A percentile compares a stretch with the other conserved stretches of the same genome.
Evolutionary conservation across 2,797 vertebrate species (phyloP).

Genomic region (Hemitrygon akajei): DNA sequence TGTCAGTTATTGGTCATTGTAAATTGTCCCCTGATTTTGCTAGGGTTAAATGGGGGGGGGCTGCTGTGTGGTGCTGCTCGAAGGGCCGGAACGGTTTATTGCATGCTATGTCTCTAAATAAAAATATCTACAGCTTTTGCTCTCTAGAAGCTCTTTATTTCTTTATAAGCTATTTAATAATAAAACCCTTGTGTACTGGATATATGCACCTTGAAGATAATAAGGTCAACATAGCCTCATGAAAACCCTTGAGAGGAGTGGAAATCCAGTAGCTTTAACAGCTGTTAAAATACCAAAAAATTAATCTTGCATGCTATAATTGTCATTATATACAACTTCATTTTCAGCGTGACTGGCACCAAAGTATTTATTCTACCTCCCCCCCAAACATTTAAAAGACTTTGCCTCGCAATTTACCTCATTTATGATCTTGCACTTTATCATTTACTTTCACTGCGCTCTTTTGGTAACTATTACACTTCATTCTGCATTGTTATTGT

Average conservation of each 20-base stretch:
- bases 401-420: background rate
- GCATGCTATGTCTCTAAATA: too few relatives aligned
- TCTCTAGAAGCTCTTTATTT: too few relatives aligned
- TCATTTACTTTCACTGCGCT: background rate
- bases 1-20: too few relatives aligned
- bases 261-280: background rate
- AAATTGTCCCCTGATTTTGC: too few relatives aligned
- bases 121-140: too few relatives aligned
- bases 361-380: background rate
- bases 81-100: too few relatives aligned
- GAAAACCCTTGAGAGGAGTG: background rate
- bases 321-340: background rate
- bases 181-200: background rate
- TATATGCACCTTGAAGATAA: background rate
- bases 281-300: background rate
- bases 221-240: background rate
- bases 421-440: background rate
- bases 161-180: background rate
- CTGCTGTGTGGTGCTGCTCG: too few relatives aligned
- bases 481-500: too few relatives aligned
- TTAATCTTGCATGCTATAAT: background rate
- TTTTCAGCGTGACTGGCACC: background rate
- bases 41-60: too few relatives aligned
- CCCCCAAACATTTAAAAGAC: background rate
- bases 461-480: too few relatives aligned